Evolutionary conservation across 2,888 invertebrate genomes (phyloP), one percentile per base, ranked within the genome.

Genomic region (Cantharis lateralis): DNA sequence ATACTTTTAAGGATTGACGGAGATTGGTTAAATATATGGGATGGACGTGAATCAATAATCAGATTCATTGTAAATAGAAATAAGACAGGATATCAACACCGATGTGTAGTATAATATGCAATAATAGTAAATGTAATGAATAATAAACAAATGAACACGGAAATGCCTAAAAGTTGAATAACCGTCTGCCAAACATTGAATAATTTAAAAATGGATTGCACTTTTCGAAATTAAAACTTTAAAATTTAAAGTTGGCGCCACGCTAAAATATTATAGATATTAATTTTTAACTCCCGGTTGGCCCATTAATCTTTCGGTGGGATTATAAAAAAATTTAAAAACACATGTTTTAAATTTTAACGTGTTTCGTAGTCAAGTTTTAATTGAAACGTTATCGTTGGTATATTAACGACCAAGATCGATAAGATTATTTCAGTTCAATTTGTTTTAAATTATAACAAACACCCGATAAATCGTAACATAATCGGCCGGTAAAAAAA

Each of bases 91-190:
- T 64, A 69, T 63, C 4, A 68, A 20, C 15, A 62, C 20, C 72
- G 20, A 66, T 73, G 68, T 68, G 28, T 62, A 20, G 28, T 62
- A 20, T 20, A 20, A 3, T 24, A 72, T 68, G 15, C 73, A 10
- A 24, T 32, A 24, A 24, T 72, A 72, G 20, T 24, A 24, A 15
- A 18, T 62, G 63, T 10, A 68, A 68, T 68, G 71, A 74, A 71
- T 74, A 66, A 71, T 69, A 74, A 72, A 74, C 77, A 77, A 77
- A 74, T 73, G 72, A 64, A 77, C 74, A 77, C 77, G 77, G 77
- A 77, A 77, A 77, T 71, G 68, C 61, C 73, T 70, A 69, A 64
- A 77, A 77, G 74, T 77, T 77, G 77, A 77, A 77, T 77, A 77
- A 77, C 77, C 77, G 71, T 69, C 77, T 62, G 63, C 61, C 70